Evolutionary conservation across 2,888 invertebrate genomes (phyloP), one percentile per base, ranked within the genome.

Genomic region (Catocala fraxini): DNA sequence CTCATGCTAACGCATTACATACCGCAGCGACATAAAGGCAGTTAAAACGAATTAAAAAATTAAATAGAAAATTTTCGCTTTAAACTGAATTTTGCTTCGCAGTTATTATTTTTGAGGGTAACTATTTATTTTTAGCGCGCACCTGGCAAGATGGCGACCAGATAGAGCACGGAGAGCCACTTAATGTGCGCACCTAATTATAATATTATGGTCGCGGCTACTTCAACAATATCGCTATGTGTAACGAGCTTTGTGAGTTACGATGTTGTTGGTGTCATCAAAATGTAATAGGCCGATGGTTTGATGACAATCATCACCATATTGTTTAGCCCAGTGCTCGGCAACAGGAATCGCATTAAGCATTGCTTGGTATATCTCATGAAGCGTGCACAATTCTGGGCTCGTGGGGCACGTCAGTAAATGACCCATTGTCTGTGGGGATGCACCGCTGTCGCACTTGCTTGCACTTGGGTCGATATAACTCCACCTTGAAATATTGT

Each of bases 161-260:
- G 76, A 75, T 75, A 73, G 45, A n/a, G 55, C 75, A 75, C 76
- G 76, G 34, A 9, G 15, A n/a, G 15, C 60, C 63, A 15, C 63
- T 65, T 63, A 61, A 57, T 64, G 54, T 65, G 61, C 49, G 63
- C 62, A 62, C 65, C 57, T 71, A 71, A 71, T 73, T 76, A 65
- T 67, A 75, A 73, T 75, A 71, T 75, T 66, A 75, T 63, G 53
- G 56, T 10, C 53, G 15, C n/a, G 10, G 15, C 57, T 41, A 49
- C 70, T 67, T 63, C 51, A 51, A 53, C 53, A 54, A 49, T 47
- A 13, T 43, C n/a, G 34, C 48, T 42, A 33, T 33, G 48, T 33
- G 53, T 7, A 25, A 54, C 48, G 15, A 39, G 35, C 7, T 39
- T 42, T 49, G 49, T 53, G 59, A 59, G 52, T 59, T 48, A 59